Evolutionary conservation across 2,888 invertebrate species (phyloP), one percentile per base, ranked within the genome.

Genomic region (Coelopa pilipes): DNA sequence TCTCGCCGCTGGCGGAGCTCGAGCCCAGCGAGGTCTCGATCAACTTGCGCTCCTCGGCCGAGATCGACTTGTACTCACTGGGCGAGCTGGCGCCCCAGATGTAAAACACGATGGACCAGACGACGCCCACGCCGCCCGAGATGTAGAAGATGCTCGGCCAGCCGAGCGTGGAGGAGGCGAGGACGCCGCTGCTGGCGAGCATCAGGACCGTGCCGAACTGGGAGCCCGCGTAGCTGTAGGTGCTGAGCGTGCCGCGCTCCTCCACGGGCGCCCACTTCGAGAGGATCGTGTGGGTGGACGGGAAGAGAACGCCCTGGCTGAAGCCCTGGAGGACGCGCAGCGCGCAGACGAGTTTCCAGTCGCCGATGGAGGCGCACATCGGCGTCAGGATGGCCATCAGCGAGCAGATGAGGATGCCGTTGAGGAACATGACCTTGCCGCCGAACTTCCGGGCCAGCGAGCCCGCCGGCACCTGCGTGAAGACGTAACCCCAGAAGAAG

Each of bases 101-200:
- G 4, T 90, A 85, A 88, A 92, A 94, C 0, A 86, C 75, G 0
- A 90, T 75, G 0, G 90, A 87, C 93, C 93, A 94, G 0, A 90
- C 19, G 0, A 91, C 82, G 0, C 92, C 92, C 0, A 91, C 83
- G 9, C 88, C 88, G 0, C 94, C 94, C 79, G 93, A 93, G 1
- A 91, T 85, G 82, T 95, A 95, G 86, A 95, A 95, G 74, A 93
- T 92, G 10, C 92, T 90, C 0, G 93, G 92, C 95, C 95, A 95
- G 0, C 95, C 95, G 81, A 91, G 88, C 0, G 87, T 79, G 0
- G 92, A 91, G 0, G 91, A 91, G 0, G 93, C 89, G 60, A 96
- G 88, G 3, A 91, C 88, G 0, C 96, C 96, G n/a, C 94, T 92
- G 24, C 92, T 79, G 24, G 93, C 90, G 82, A 95, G 86, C 80